These are phyloP conservation scores for Dasyornis broadbenti DNA, from an alignment of 2,113 vertebrate species.

Conservation along the genomic window DNA sequence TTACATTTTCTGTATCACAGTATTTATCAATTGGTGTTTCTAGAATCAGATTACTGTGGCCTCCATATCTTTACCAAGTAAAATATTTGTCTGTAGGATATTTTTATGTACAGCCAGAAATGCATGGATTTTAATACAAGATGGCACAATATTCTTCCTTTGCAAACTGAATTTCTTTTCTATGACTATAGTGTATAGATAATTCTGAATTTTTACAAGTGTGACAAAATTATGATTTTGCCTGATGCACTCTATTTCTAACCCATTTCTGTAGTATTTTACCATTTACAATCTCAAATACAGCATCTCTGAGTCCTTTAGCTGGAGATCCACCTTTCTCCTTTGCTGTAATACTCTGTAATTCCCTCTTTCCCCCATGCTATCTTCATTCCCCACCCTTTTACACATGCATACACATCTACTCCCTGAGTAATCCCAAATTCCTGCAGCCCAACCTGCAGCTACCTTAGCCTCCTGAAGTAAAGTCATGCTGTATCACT, in stretches of 20 bases:
- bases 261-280: background rate
- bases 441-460: background rate
- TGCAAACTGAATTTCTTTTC: background rate
- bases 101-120: background rate
- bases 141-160: background rate
- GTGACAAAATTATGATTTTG: background rate
- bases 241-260: background rate
- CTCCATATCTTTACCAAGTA: background rate
- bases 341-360: background rate
- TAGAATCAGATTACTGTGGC: background rate
- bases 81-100: background rate
- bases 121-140: background rate
- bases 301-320: background rate
- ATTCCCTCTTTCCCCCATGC: background rate
- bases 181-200: background rate
- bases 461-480: background rate
- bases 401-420: background rate
- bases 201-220: background rate
- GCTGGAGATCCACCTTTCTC: background rate
- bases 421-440: background rate
- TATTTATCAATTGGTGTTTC: background rate
- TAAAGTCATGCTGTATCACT: background rate
- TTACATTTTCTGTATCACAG: background rate
- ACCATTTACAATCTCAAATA: background rate
- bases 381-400: background rate